phyloP scores from a whole-genome alignment of 2,797 vertebrate genomes.

The Macropodus opercularis region DNA sequence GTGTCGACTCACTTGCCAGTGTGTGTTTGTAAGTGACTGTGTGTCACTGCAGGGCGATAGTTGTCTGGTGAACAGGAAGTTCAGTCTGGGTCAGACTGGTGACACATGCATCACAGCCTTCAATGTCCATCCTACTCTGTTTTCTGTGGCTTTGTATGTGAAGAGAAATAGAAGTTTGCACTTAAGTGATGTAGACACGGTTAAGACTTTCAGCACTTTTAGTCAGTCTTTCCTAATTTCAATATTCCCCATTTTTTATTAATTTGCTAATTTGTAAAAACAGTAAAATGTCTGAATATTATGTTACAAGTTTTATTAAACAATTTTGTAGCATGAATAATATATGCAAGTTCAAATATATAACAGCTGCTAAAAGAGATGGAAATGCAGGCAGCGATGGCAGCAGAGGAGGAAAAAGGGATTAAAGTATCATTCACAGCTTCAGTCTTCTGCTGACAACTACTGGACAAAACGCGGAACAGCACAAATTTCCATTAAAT shows the following conservation, averaged over 20 bases:
- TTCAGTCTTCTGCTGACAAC: slow-evolving; percentile 78
- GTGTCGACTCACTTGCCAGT: slow-evolving; percentile 81
- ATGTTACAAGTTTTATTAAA: background rate
- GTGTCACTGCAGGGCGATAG: slow-evolving; percentile 63
- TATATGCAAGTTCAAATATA: slow-evolving; percentile 7
- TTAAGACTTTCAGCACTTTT: too few relatives aligned
- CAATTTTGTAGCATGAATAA: slow-evolving; percentile 1
- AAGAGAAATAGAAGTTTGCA: slow-evolving; percentile 1
- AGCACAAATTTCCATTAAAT: slow-evolving; percentile 9
- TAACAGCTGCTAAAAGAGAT: slow-evolving; percentile 29
- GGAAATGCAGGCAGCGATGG: slow-evolving; percentile 16
- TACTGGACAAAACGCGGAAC: slow-evolving; percentile 56
- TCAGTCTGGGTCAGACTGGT: slow-evolving; percentile 84
- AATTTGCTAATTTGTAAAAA: background rate
- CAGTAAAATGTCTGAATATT: background rate
- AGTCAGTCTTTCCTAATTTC: background rate
- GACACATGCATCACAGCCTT: slow-evolving; percentile 74
- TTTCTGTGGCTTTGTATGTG: slow-evolving; percentile 8
- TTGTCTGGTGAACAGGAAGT: slow-evolving; percentile 82
- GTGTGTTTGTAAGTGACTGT: slow-evolving; percentile 28
- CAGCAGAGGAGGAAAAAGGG: slow-evolving; percentile 19
- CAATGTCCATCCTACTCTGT: slow-evolving; percentile 36
- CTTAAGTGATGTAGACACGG: background rate
- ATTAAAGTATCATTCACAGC: slow-evolving; percentile 20
- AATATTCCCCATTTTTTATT: background rate